Conservation (phyloP, 2,113 vertebrate species). For the Malaclemys terrapin region DNA sequence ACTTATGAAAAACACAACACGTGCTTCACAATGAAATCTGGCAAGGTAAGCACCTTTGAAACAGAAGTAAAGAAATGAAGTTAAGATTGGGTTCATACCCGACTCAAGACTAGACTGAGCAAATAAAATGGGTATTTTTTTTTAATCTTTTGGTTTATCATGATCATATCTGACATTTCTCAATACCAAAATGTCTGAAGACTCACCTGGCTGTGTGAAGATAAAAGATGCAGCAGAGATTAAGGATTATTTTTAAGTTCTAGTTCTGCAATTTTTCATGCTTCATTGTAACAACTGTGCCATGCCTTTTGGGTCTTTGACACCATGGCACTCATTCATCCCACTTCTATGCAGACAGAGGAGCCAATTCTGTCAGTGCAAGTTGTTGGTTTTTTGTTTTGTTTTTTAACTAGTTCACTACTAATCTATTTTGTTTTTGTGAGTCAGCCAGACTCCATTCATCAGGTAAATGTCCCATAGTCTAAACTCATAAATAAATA, state of each 20-base stretch:
- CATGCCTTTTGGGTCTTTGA: slow-evolving; percentile 38
- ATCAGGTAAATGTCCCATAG: slow-evolving; percentile 40
- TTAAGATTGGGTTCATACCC: slow-evolving; percentile 67
- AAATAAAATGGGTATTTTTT: background rate
- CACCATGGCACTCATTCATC: slow-evolving; percentile 8
- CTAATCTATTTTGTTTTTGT: slow-evolving; percentile 7
- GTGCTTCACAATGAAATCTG: slow-evolving; percentile 22
- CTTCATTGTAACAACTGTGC: slow-evolving; percentile 53
- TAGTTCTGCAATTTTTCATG: slow-evolving; percentile 24
- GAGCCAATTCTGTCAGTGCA: slow-evolving; percentile 70
- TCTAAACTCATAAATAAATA: slow-evolving; percentile 82
- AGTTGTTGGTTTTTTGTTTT: slow-evolving; percentile 16
- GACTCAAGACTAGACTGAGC: slow-evolving; percentile 31
- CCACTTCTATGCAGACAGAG: slow-evolving; percentile 39
- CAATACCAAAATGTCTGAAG: slow-evolving; percentile 53
- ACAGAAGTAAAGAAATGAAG: slow-evolving; percentile 67
- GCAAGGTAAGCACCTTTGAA: slow-evolving; percentile 65
- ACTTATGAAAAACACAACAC: slow-evolving; percentile 46
- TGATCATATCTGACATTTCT: slow-evolving; percentile 39
- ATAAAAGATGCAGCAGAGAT: slow-evolving; percentile 41
- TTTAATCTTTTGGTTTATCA: slow-evolving; percentile 41
- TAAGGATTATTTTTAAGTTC: slow-evolving; percentile 22
- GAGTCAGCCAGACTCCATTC: slow-evolving; percentile 60
- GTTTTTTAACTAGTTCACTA: slow-evolving; percentile 31
- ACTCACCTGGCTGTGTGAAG: slow-evolving; percentile 41